These are phyloP conservation scores for Theristus sp. DNA, from an alignment of 2,888 invertebrate genomes.

Conservation along the genomic window DNA sequence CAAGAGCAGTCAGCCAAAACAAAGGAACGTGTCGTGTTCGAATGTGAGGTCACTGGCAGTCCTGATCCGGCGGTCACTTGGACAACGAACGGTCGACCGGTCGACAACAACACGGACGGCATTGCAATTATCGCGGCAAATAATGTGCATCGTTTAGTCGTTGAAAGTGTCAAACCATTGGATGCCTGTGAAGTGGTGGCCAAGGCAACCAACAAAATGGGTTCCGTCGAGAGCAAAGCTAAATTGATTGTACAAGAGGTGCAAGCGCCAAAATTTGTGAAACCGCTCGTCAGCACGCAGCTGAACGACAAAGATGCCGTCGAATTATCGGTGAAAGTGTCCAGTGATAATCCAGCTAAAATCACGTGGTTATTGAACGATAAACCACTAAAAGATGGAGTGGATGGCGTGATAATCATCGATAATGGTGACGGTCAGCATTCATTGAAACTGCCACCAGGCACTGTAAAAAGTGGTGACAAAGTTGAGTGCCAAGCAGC, in stretches of 20 bases:
- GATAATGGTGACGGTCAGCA: not conserved
- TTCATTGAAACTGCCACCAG: not conserved
- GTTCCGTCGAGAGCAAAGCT: slow-evolving; percentile 25
- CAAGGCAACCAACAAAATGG: slow-evolving; percentile 32
- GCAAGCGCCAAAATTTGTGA: not conserved
- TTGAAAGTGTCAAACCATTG: not conserved
- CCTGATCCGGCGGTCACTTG: slow-evolving; percentile 23
- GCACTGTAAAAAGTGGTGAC: not conserved
- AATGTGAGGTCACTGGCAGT: slow-evolving; percentile 21
- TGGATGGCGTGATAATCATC: not conserved
- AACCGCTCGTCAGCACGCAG: not conserved
- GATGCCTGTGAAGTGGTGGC: not conserved
- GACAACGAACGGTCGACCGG: not conserved
- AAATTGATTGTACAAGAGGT: slow-evolving; percentile 21
- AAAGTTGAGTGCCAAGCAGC: slow-evolving; percentile 18
- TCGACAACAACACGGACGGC: not conserved
- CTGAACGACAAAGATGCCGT: not conserved
- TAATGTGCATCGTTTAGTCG: not conserved
- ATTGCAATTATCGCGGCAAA: too few species aligned
- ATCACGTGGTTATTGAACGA: not conserved
- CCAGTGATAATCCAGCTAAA: not conserved
- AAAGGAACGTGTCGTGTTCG: slow-evolving; percentile 42
- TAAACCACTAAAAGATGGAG: not conserved
- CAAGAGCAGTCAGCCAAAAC: not conserved
- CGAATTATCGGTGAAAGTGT: slow-evolving; percentile 12